Evolutionary conservation across 2,113 vertebrate genomes (phyloP).

Genomic region (Odobenus rosmarus): DNA sequence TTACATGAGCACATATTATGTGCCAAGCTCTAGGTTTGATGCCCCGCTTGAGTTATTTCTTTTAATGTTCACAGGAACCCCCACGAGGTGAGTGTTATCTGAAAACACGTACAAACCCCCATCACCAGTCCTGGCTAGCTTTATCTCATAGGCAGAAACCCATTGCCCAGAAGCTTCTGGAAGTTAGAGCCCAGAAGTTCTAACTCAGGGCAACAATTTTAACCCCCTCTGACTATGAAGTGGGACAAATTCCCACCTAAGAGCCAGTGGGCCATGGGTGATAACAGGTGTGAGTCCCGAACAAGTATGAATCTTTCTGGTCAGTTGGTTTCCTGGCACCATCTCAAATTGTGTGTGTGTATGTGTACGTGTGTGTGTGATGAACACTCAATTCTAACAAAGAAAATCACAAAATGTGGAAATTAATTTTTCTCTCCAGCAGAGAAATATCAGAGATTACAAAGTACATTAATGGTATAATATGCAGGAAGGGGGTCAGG

Average conservation of each 20-base stretch:
- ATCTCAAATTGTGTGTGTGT: not conserved
- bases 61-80: not conserved
- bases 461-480: not conserved
- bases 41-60: not conserved
- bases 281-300: not conserved
- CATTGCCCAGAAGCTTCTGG: not conserved
- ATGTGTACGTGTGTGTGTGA: not conserved
- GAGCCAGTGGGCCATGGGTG: not conserved
- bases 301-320: not conserved
- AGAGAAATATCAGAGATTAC: not conserved
- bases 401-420: constrained; percentile 41
- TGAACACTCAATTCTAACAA: not conserved
- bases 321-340: not conserved
- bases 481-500: not conserved
- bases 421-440: not conserved
- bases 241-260: not conserved
- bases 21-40: not conserved
- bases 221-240: not conserved
- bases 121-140: not conserved
- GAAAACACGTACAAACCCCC: not conserved
- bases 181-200: not conserved
- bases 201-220: not conserved
- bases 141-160: not conserved
- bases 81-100: not conserved
- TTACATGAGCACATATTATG: not conserved